Conservation (phyloP, 2,888 invertebrate genomes). For the Tipula confusa region DNA sequence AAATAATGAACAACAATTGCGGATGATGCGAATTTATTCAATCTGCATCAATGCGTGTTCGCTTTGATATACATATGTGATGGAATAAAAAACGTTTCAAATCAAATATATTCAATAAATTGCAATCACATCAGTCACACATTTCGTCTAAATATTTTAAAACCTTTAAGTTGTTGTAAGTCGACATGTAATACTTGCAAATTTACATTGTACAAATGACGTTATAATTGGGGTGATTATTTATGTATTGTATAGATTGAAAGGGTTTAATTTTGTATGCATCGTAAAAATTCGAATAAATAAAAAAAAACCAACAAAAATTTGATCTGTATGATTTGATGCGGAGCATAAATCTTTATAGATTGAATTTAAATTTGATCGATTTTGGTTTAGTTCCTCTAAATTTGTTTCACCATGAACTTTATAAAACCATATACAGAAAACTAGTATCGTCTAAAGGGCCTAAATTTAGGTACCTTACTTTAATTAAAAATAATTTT, state of each 20-base stretch:
- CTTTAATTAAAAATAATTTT: background rate
- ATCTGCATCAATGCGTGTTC: background rate
- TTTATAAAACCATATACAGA: background rate
- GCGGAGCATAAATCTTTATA: background rate
- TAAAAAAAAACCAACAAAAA: no score
- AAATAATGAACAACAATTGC: background rate
- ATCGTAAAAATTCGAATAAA: background rate
- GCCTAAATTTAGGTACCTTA: background rate
- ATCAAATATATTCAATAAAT: background rate
- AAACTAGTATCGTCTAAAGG: background rate
- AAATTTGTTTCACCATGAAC: background rate
- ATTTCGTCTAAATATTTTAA: background rate
- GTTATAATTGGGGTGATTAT: background rate
- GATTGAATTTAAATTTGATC: background rate
- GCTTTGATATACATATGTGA: no score
- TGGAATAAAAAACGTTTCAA: background rate
- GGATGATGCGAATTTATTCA: slow-evolving; percentile 20
- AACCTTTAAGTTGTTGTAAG: background rate
- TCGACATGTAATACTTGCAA: background rate
- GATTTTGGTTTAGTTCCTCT: background rate
- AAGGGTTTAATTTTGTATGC: background rate
- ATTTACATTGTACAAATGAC: slow-evolving; percentile 3
- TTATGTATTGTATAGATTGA: background rate
- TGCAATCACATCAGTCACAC: slow-evolving; percentile 12
- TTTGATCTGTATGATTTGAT: background rate